A percentile compares a stretch with the other conserved stretches of the same genome.
Conservation (phyloP, 2,797 vertebrate genomes). For the Muraenolepis orangiensis region DNA sequence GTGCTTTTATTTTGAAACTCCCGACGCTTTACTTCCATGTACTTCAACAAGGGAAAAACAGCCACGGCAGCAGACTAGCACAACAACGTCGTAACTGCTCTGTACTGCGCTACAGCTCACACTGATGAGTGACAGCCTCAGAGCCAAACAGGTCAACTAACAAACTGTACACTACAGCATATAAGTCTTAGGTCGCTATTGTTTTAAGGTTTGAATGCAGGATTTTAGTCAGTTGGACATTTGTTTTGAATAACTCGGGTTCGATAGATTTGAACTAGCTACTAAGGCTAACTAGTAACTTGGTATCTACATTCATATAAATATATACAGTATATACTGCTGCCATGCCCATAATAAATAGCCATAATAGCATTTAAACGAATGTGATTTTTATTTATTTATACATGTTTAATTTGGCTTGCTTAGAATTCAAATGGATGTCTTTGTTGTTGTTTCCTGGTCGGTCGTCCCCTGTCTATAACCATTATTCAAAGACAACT, state of each 20-base stretch:
- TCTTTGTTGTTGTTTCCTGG: neutral
- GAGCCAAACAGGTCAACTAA: neutral
- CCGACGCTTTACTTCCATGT: conserved; percentile 43
- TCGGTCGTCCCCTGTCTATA: neutral
- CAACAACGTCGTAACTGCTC: neutral
- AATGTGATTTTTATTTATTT: neutral
- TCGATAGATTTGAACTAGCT: neutral
- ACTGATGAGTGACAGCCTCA: neutral
- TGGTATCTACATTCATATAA: neutral
- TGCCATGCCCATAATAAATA: neutral
- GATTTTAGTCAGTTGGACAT: neutral
- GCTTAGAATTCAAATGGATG: neutral
- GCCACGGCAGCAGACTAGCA: conserved; percentile 21
- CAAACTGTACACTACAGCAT: neutral
- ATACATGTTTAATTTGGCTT: neutral
- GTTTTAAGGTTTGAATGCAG: neutral
- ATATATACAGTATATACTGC: neutral
- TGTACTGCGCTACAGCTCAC: neutral
- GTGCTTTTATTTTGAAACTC: conserved; percentile 51
- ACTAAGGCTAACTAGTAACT: neutral
- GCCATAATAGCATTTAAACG: neutral
- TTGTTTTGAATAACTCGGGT: neutral
- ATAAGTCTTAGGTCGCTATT: neutral
- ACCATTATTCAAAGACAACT: neutral
- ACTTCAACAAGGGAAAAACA: neutral